Conservation (phyloP, 1,140 invertebrate genomes). For the Caenorhabditis brenneri region DNA sequence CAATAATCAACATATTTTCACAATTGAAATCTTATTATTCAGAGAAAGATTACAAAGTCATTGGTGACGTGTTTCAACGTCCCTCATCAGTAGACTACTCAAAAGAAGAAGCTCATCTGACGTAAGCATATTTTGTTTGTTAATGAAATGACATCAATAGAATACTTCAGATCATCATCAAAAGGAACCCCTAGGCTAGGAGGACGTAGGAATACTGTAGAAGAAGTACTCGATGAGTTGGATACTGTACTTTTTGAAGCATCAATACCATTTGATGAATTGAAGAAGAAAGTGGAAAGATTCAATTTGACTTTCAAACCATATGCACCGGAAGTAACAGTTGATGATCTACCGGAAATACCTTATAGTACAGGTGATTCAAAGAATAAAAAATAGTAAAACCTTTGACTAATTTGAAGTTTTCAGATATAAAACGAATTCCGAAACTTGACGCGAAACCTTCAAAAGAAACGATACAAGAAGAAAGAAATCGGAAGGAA, state of each 20-base stretch:
- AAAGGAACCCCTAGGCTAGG: background rate
- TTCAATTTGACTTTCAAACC: constrained; percentile 25
- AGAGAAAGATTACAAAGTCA: constrained; percentile 22
- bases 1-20: background rate
- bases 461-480: constrained; percentile 6
- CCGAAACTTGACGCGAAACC: background rate
- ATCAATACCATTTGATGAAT: constrained; percentile 14
- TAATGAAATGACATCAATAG: background rate
- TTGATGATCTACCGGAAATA: constrained; percentile 22
- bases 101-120: constrained; percentile 18
- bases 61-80: constrained; percentile 13
- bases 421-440: constrained; percentile 19
- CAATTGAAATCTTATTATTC: background rate
- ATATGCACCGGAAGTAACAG: constrained; percentile 22
- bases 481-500: constrained; percentile 8
- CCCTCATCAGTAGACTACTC: constrained; percentile 35
- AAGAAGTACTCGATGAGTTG: constrained; percentile 16
- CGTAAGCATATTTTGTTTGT: background rate
- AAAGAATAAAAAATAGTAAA: background rate
- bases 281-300: constrained; percentile 20
- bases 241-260: constrained; percentile 23
- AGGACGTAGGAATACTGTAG: constrained; percentile 8
- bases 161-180: constrained; percentile 1
- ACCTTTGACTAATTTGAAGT: no score
- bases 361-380: background rate